Evolutionary conservation across 2,113 vertebrate species (phyloP), one percentile per base, ranked within the genome.

Genomic region (Ivindomyrus marchei): DNA sequence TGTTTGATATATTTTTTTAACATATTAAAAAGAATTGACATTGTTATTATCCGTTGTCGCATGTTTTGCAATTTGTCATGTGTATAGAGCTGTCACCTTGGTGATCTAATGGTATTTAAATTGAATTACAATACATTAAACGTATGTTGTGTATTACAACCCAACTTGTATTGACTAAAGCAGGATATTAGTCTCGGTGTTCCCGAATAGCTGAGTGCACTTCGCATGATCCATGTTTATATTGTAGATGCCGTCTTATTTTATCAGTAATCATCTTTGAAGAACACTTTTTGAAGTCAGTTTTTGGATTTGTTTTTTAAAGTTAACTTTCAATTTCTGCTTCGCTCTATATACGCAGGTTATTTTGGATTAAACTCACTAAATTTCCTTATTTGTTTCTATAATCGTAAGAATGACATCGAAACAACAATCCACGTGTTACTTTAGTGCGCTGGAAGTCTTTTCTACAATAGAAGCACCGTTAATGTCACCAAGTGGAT

Each of bases 101-200:
- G 83, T 93, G 91, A 93, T 92, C 94, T 95, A 95, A 95, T 95
- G 91, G 93, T 90, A 91, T 95, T 95, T 93, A 88, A 94, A 95
- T 95, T 95, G 89, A 93, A 93, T 96, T 96, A 95, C 92, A 92
- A 92, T 93, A 91, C 94, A 94, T 94, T 94, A 94, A 94, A 95
- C 92, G 91, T 92, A 93, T 91, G 77, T 90, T 90, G 88, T 88
- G 85, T 93, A 93, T 95, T 94, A 88, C 90, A 94, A 92, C 92
- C 89, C 88, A 89, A 86, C 90, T 93, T 45, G 86, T 90, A 93
- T 93, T 93, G 89, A 91, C 90, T 90, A 85, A 91, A 89, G 39
- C 85, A 89, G 89, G 90, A 91, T 92, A 92, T 94, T 92, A 92
- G 93, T 92, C 91, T 93, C 90, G 90, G 88, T 91, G 92, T 90